A percentile compares a stretch with the other conserved stretches of the same genome.
Evolutionary conservation across 2,797 vertebrate species (phyloP).

Genomic region (Sebastes vulpes): DNA sequence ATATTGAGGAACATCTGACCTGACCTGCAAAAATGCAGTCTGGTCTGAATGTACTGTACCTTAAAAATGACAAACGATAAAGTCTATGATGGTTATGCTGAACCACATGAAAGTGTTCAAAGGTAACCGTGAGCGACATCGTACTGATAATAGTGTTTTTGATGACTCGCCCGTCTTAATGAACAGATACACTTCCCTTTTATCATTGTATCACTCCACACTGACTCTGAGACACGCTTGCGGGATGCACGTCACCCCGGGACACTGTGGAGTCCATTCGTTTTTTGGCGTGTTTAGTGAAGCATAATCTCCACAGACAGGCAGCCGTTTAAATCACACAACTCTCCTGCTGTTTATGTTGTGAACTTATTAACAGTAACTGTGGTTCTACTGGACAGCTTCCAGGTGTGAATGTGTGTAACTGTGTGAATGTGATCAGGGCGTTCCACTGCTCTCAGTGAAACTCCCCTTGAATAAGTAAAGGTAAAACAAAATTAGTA

Average conservation of each 20-base stretch:
- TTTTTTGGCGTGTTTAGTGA: neutral
- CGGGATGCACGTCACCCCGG: neutral
- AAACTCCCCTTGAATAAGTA: neutral
- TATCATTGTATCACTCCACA: neutral
- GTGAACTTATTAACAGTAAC: neutral
- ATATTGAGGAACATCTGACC: conserved; percentile 42
- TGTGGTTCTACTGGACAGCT: neutral
- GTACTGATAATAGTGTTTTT: neutral
- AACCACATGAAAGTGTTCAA: neutral
- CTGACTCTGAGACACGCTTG: neutral
- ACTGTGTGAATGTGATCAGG: neutral
- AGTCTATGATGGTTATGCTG: neutral
- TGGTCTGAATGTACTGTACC: conserved; percentile 36
- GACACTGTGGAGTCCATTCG: neutral
- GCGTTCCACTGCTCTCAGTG: neutral
- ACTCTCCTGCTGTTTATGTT: neutral
- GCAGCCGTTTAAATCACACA: neutral
- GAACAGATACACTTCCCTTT: neutral
- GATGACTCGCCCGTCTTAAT: neutral
- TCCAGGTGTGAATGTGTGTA: neutral
- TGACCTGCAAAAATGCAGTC: conserved; percentile 18
- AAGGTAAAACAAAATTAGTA: neutral
- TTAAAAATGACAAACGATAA: conserved; percentile 12
- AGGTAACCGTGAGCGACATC: neutral
- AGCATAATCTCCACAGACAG: neutral